Percentiles rank a stretch among this genome's conserved stretches.
phyloP scores from a whole-genome alignment of 2,113 vertebrate species.

The Epinephelus lanceolatus region DNA sequence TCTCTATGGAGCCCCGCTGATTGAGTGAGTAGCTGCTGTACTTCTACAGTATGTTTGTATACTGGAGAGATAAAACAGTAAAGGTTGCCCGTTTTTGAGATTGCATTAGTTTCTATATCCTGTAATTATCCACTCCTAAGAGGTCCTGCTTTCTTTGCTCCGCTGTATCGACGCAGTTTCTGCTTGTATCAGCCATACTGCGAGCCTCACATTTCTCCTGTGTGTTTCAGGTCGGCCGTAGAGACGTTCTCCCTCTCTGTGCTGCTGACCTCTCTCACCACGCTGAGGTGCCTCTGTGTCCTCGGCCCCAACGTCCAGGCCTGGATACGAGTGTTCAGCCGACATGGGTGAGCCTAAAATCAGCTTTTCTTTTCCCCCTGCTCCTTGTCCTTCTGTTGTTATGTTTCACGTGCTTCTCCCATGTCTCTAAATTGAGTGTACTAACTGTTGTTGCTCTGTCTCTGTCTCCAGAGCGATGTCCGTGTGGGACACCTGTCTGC shows the following conservation, averaged over 20 bases:
- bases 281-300: conserved; percentile 93
- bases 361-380: too few species aligned
- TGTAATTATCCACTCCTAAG: not conserved
- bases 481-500: conserved; percentile 95
- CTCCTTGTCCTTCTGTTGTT: not conserved
- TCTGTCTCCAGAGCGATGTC: conserved; percentile 88
- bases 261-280: conserved; percentile 92
- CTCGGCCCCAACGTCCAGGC: conserved; percentile 94
- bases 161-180: not conserved
- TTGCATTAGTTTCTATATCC: not conserved
- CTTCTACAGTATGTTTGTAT: not conserved
- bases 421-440: not conserved
- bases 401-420: not conserved
- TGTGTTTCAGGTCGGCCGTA: conserved; percentile 86
- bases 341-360: conserved; percentile 89
- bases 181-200: not conserved
- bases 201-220: not conserved
- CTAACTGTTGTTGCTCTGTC: conserved; percentile 1
- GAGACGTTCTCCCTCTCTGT: conserved; percentile 96
- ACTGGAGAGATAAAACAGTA: not conserved
- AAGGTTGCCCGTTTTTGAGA: not conserved
- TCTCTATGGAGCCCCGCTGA: conserved; percentile 94
- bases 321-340: conserved; percentile 96
- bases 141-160: not conserved
- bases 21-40: conserved; percentile 90